Base-by-base conservation (phyloP, 37 sponge, comb jelly and placozoan genomes). In the Cliona cf. orientalis region DNA sequence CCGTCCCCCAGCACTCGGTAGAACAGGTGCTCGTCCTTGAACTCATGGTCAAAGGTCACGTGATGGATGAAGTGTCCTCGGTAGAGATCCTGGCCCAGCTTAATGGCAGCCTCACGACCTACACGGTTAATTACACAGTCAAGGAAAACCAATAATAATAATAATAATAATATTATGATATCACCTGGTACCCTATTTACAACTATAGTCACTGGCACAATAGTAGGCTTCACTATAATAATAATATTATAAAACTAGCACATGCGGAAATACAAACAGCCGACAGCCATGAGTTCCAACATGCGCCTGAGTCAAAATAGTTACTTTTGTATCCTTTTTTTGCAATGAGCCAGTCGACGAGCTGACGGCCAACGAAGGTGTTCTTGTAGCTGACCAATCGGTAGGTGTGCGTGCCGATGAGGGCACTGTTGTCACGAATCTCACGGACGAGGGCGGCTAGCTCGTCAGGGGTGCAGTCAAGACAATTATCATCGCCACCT, bases 31-130 rank as follows among this genome's bases (percentile, higher is more conserved):
- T 86, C 86, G 58, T 94, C 92, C 58, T 94, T 91, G 80, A 97
- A 97, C 38, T 91, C 81, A 63, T 91, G 92, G 58, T 97, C 97
- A 71, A 92, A 89, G 33, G 94, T 89, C 37, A 97, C 90, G 63
- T 94, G 97, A 42, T 94, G 94, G 38, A 94, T 70, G 63, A 97
- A 97, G 42, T 91, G 84, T 32, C 87, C 79, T 6, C 49, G 28
- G 0, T 83, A 42, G 1, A 97, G 80, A 66, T 97, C 92, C 26
- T 65, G 74, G 28, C 97, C 91, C 35, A 89, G 41, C 66, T 39
- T 17, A 0, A 85, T 56, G 28, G 96, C 96, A 29, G 92, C 90
- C 21, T 60, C 80, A 40, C 85, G 82, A 80, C 46, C 95, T 94
- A 58, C 19, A 28, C 0, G 43, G n/a, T n/a, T n/a, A n/a, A n/a